Base-by-base conservation (phyloP, 2,888 invertebrate species). In the Oscheius myriophilus region DNA sequence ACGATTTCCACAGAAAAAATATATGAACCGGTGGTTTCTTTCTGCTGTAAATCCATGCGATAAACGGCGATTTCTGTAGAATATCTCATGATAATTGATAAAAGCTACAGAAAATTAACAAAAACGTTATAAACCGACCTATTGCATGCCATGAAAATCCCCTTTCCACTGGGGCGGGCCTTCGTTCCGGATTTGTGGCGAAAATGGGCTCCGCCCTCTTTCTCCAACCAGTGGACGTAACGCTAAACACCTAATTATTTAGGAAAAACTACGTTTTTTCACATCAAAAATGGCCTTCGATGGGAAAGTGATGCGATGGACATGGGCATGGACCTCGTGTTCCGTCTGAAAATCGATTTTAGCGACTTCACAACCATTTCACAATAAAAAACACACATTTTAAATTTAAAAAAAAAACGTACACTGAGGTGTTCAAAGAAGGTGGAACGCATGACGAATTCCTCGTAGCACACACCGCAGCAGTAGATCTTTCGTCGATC, bases 201-300 rank as follows among this genome's bases (percentile, higher is more conserved):
- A 41, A 72, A 77, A 69, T 79, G 76, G 12, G 79, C 79, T 1
- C 79, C 79, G n/a, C 79, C 79, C 61, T 79, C 75, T 14, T 58
- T 53, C 58, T 79, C 79, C 2, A 75, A 53, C 79, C 79, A 79
- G n/a, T 58, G 59, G 23, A 68, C 45, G 68, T 75, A 79, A 0
- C 79, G 62, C 79, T 79, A 33, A 33, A 33, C 33, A 33, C 33
- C 33, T 33, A n/a, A n/a, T n/a, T n/a, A n/a, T n/a, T n/a, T n/a
- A n/a, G n/a, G n/a, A n/a, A n/a, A n/a, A n/a, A n/a, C n/a, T n/a
- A n/a, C n/a, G n/a, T n/a, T n/a, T n/a, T n/a, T n/a, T n/a, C n/a
- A 33, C 33, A 3, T 33, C 70, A 25, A 79, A 79, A 12, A 67
- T 62, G n/a, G 42, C 42, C 18, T 72, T 57, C 46, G 75, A 70